Percentiles rank a stretch among this genome's conserved stretches.
Conservation (phyloP, 2,888 invertebrate species). For the Zaprionus bogoriensis region DNA sequence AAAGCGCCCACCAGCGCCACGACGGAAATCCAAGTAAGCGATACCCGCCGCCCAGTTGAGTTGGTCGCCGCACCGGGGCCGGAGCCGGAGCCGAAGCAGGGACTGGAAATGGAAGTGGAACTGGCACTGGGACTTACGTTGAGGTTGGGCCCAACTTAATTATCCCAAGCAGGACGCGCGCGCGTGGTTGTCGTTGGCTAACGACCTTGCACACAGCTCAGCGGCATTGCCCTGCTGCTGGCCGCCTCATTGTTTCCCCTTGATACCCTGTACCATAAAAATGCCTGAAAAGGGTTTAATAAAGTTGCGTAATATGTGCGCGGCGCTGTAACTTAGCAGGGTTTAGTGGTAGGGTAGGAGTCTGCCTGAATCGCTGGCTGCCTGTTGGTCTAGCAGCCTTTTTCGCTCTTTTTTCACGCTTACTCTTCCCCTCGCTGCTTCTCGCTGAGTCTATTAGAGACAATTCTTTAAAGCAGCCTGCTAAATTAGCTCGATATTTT, state of each 20-base stretch:
- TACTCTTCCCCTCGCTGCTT: too few species aligned
- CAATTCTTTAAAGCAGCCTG: too few species aligned
- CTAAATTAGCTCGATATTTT: too few species aligned
- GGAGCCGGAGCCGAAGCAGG: neutral
- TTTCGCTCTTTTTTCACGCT: too few species aligned
- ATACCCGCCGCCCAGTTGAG: slow-evolving; percentile 34
- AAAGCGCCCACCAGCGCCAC: slow-evolving; percentile 49
- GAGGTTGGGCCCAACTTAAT: slow-evolving; percentile 51
- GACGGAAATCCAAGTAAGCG: slow-evolving; percentile 36
- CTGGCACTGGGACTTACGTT: slow-evolving; percentile 15
- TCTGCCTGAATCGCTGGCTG: neutral
- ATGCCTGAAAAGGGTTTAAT: slow-evolving; percentile 16
- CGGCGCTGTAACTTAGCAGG: neutral
- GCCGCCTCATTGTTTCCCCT: neutral
- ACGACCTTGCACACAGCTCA: slow-evolving; percentile 43
- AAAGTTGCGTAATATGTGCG: neutral
- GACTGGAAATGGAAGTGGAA: too few species aligned
- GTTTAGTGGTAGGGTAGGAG: neutral
- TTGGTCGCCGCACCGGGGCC: neutral
- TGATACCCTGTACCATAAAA: slow-evolving; percentile 13
- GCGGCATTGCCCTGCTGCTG: neutral
- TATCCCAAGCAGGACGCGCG: slow-evolving; percentile 45
- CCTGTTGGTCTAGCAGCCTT: too few species aligned
- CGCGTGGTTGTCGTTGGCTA: slow-evolving; percentile 46
- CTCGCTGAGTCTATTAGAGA: too few species aligned